phyloP scores from a whole-genome alignment of 2,113 vertebrate species.

The Terrapene triunguis region DNA sequence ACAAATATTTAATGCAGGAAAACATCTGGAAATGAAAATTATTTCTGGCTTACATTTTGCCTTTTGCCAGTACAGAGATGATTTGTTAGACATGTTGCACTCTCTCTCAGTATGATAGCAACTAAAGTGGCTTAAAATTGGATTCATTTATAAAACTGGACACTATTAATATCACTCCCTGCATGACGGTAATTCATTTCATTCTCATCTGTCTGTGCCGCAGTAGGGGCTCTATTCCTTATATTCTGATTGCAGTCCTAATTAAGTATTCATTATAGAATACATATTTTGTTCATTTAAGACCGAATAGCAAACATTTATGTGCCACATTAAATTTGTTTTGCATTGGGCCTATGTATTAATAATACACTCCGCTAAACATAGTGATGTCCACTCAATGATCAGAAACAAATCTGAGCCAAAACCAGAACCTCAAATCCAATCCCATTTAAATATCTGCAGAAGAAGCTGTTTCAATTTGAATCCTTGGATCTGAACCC shows the following conservation, averaged over 20 bases:
- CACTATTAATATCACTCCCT: slow-evolving; percentile 84
- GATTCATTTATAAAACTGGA: slow-evolving; percentile 87
- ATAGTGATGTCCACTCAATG: slow-evolving; percentile 19
- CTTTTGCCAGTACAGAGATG: slow-evolving; percentile 77
- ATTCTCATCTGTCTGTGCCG: slow-evolving; percentile 80
- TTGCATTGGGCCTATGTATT: slow-evolving; percentile 69
- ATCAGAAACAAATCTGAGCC: neutral
- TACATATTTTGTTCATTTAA: slow-evolving; percentile 81
- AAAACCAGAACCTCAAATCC: neutral
- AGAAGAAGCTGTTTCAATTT: neutral
- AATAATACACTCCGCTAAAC: slow-evolving; percentile 46
- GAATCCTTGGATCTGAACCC: neutral
- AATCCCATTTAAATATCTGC: neutral
- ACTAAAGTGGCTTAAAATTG: slow-evolving; percentile 86
- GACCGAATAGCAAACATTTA: slow-evolving; percentile 78
- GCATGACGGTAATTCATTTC: slow-evolving; percentile 83
- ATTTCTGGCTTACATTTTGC: slow-evolving; percentile 74
- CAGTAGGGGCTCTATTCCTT: slow-evolving; percentile 68
- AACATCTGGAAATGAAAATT: slow-evolving; percentile 75
- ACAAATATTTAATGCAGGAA: slow-evolving; percentile 74
- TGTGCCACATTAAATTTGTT: slow-evolving; percentile 73
- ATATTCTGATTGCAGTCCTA: slow-evolving; percentile 78
- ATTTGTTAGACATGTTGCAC: slow-evolving; percentile 74
- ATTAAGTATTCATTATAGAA: slow-evolving; percentile 85
- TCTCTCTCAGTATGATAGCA: slow-evolving; percentile 80